phyloP scores from a whole-genome alignment of 2,113 vertebrate genomes.

The Donacobius atricapilla region DNA sequence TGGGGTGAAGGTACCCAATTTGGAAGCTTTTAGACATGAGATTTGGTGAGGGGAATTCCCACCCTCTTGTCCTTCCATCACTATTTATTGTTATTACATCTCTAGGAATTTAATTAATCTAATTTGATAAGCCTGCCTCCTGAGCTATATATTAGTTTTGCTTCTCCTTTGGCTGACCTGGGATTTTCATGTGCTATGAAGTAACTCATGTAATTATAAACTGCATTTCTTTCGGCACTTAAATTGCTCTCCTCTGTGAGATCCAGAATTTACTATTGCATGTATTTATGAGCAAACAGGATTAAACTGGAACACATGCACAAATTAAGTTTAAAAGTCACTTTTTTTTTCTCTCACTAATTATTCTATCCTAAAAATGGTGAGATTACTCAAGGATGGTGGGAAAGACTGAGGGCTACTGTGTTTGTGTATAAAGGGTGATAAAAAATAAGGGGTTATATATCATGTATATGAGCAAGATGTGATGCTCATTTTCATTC shows the following conservation, averaged over 20 bases:
- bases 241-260: neutral
- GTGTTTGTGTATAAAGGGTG: neutral
- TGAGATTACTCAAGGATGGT: neutral
- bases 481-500: neutral
- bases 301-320: neutral
- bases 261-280: neutral
- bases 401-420: neutral
- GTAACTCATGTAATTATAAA: neutral
- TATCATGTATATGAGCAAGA: neutral
- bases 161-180: neutral
- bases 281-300: neutral
- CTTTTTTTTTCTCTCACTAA: neutral
- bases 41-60: neutral
- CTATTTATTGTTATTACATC: neutral
- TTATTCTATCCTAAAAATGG: neutral
- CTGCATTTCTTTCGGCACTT: neutral
- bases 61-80: neutral
- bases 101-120: neutral
- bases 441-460: neutral
- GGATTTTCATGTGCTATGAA: neutral
- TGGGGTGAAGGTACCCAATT: neutral
- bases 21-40: neutral
- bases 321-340: neutral
- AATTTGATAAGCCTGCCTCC: neutral
- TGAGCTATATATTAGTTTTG: neutral